Evolutionary conservation across 2,888 invertebrate genomes (phyloP).

Genomic region (Chrysolina haemoptera): DNA sequence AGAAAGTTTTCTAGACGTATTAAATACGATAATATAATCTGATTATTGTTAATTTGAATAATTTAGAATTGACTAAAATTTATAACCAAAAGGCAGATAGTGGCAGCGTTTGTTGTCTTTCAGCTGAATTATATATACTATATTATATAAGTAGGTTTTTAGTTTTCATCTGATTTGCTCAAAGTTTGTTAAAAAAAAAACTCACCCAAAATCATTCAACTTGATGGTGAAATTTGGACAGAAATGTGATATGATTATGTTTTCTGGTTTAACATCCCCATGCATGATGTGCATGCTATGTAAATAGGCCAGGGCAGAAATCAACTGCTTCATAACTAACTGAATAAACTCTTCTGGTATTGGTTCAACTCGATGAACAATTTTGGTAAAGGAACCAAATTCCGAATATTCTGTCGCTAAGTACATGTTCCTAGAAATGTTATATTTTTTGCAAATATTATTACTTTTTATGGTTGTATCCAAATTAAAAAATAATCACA

Average conservation of each 20-base stretch:
- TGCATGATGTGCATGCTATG: constrained; percentile 47
- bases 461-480: no score
- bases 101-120: neutral
- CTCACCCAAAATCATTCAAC: constrained; percentile 51
- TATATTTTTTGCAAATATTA: neutral
- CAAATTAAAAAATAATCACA: no score
- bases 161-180: neutral
- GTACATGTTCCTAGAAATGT: constrained; percentile 46
- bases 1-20: no score
- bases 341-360: constrained; percentile 36
- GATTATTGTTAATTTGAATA: no score
- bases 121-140: neutral
- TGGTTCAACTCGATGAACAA: constrained; percentile 22
- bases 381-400: constrained; percentile 38
- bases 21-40: no score
- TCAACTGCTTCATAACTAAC: constrained; percentile 46
- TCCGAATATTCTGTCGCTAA: constrained; percentile 49
- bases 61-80: no score
- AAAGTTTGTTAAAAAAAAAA: constrained; percentile 17
- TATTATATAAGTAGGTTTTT: neutral
- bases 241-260: constrained; percentile 42
- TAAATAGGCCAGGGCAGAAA: constrained; percentile 45
- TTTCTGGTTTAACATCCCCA: constrained; percentile 52
- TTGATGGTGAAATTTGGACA: constrained; percentile 40
- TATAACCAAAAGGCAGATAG: no score